Conservation (phyloP, 1,140 invertebrate species). For the Caenorhabditis inopinata region DNA sequence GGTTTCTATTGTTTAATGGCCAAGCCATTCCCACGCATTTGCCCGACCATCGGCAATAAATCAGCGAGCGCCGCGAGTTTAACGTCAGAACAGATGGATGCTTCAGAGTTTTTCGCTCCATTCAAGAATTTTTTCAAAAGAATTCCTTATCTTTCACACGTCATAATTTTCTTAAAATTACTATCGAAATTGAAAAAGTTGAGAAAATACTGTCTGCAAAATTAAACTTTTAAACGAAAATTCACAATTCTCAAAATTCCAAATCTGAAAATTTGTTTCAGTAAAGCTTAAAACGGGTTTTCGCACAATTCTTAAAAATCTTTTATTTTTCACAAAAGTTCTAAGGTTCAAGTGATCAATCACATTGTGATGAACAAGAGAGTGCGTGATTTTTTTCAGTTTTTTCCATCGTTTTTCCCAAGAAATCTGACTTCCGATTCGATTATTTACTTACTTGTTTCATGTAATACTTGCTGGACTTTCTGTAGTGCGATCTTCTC, state of each 20-base stretch:
- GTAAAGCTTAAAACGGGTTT: too few species aligned
- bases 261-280: too few species aligned
- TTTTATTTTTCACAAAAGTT: too few species aligned
- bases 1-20: background rate
- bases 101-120: background rate
- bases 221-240: too few species aligned
- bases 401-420: background rate
- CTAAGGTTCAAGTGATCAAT: background rate
- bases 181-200: background rate
- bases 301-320: too few species aligned
- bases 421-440: slow-evolving; percentile 1
- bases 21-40: background rate
- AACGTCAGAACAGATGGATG: background rate
- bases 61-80: background rate
- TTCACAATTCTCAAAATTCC: too few species aligned
- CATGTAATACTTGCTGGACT: background rate
- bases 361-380: background rate
- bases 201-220: background rate
- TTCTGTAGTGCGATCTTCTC: background rate
- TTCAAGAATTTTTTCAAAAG: background rate
- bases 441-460: slow-evolving; percentile 24
- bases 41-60: background rate
- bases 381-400: background rate
- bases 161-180: too few species aligned
- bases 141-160: background rate